Percentiles rank a stretch among this genome's conserved stretches.
Conservation (phyloP, 2,113 vertebrate species). For the Takifugu flavidus region DNA sequence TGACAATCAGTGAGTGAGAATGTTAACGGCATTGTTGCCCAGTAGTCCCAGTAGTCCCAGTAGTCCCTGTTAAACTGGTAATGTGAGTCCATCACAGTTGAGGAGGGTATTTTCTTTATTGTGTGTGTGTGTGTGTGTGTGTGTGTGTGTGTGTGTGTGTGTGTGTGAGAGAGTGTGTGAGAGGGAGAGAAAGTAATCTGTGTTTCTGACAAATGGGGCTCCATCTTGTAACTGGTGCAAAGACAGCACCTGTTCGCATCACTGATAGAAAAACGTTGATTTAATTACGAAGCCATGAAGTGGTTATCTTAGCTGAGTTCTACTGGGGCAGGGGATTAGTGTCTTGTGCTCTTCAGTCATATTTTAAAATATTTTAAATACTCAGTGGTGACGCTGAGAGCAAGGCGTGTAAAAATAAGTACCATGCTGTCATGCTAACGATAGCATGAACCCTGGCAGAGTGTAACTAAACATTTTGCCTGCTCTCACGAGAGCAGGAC, state of each 20-base stretch:
- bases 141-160: no score
- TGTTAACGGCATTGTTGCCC: not conserved
- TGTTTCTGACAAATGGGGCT: no score
- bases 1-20: constrained; percentile 63
- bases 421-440: no score
- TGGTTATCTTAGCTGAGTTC: constrained; percentile 16
- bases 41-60: constrained; percentile 1
- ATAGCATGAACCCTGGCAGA: not conserved
- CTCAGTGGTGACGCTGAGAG: not conserved
- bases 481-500: not conserved
- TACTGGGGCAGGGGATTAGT: not conserved
- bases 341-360: no score
- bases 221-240: no score
- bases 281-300: constrained; percentile 1
- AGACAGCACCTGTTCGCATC: no score
- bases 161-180: not conserved
- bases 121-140: constrained; percentile 1
- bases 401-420: constrained; percentile 2
- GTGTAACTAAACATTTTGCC: not conserved
- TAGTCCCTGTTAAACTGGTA: not conserved
- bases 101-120: constrained; percentile 20
- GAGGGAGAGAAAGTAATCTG: not conserved
- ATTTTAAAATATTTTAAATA: no score
- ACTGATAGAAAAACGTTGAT: constrained; percentile 4
- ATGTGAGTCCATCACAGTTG: not conserved